phyloP scores from a whole-genome alignment of 2,113 vertebrate species.

The Phainopepla nitens region DNA sequence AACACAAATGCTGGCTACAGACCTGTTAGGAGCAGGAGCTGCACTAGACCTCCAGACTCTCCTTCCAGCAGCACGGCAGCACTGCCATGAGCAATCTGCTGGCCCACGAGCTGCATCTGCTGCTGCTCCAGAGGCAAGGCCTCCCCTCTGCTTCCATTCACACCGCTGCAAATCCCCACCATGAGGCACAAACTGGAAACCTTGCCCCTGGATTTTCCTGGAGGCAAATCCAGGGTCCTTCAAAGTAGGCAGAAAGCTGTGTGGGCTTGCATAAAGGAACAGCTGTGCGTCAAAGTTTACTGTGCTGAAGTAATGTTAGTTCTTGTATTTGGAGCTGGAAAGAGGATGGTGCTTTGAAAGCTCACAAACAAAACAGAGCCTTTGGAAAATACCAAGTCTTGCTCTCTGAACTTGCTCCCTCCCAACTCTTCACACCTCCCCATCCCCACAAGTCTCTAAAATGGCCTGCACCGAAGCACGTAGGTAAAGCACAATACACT shows the following conservation, averaged over 20 bases:
- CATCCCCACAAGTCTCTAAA: accelerated
- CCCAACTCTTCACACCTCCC: neutral
- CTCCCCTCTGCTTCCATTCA: neutral
- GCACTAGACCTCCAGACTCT: neutral
- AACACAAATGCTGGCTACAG: neutral
- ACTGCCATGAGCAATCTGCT: accelerated
- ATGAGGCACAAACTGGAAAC: neutral
- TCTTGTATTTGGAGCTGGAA: neutral
- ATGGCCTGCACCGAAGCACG: neutral
- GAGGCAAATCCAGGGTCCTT: neutral
- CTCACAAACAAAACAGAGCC: neutral
- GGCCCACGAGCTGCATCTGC: accelerated
- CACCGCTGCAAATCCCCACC: neutral
- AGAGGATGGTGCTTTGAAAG: neutral
- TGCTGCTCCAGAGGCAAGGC: neutral
- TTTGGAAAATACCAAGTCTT: neutral
- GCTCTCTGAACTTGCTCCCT: neutral
- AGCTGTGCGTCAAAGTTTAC: neutral
- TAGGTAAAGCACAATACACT: neutral
- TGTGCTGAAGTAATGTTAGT: neutral
- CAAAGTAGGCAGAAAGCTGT: neutral
- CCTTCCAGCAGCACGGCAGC: neutral
- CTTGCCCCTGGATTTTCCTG: neutral
- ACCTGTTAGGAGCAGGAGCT: neutral
- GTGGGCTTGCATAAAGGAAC: neutral